Conservation (phyloP, 2,797 vertebrate genomes). For the Cyprinella venusta region DNA sequence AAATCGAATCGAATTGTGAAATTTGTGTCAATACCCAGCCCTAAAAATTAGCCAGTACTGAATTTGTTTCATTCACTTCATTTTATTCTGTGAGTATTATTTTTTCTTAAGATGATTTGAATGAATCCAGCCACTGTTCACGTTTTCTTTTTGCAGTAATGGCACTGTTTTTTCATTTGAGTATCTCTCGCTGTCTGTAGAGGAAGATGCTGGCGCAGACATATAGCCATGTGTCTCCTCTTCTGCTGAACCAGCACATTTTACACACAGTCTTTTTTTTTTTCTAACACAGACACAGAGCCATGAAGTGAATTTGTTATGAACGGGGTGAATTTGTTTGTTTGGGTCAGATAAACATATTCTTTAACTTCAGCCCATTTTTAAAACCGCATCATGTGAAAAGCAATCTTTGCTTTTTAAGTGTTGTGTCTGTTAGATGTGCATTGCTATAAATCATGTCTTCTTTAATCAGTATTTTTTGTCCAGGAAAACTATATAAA, state of each 20-base stretch:
- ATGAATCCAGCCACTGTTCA: not conserved
- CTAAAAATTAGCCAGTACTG: no score
- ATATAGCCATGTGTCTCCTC: slow-evolving; percentile 17
- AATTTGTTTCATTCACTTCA: not conserved
- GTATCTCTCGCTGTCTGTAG: not conserved
- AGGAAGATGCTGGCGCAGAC: slow-evolving; percentile 8
- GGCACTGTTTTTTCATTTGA: not conserved
- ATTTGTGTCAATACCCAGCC: no score
- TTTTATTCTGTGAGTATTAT: not conserved
- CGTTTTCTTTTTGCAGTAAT: not conserved
- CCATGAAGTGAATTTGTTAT: slow-evolving; percentile 6
- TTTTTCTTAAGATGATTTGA: not conserved
- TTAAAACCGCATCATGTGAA: not conserved
- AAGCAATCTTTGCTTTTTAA: not conserved
- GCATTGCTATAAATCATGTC: no score
- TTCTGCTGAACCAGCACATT: slow-evolving; percentile 29
- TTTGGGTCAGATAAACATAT: not conserved
- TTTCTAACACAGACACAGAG: slow-evolving; percentile 11
- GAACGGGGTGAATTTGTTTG: slow-evolving; percentile 5
- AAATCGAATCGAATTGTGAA: no score
- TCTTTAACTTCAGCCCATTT: not conserved
- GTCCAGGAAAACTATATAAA: slow-evolving; percentile 7
- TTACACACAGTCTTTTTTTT: not conserved
- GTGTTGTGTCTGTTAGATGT: no score
- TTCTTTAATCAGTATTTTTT: not conserved